Evolutionary conservation across 2,113 vertebrate genomes (phyloP), one percentile per base, ranked within the genome.

Genomic region (Actinemys pallida): DNA sequence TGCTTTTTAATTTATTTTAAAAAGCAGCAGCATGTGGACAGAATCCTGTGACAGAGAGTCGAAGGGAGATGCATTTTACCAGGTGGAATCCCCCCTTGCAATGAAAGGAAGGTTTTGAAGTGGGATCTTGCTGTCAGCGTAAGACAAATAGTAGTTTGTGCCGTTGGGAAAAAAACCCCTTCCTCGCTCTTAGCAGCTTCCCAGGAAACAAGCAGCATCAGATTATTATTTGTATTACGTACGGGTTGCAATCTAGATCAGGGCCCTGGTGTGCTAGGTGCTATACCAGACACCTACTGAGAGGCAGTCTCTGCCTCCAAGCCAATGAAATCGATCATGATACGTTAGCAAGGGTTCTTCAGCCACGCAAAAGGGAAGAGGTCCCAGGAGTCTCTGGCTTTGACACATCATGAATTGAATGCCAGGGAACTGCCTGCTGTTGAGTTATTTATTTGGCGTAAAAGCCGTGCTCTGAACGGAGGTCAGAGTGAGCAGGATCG

Each of bases 21-120:
- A 62, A 25, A 29, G 19, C 49, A 5, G n/a, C 62, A 16, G 54
- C 80, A 6, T 1, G 0, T 1, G 47, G 24, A 12, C 52, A 62
- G 76, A 56, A 54, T 45, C 13, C 3, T 8, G 39, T 29, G 75
- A 78, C 45, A 78, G 42, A 6, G 16, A 2, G 45, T 3, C 9
- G 19, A n/a, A n/a, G 47, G 35, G 0, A n/a, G 76, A 19, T 2
- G 0, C 17, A 25, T 27, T 45, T 84, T 50, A 42, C 72, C 72
- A 9, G 54, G 1, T 72, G 1, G 0, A 17, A 53, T 11, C 0
- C 2, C 62, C 35, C 1, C 0, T 72, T 83, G 62, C 54, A 47
- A 27, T 27, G 42, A 47, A 78, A 78, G 0, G 0, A 11, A 47
- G 31, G 79, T 22, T 45, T 29, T 22, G 16, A 42, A 62, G 75